Evolutionary conservation across 2,888 invertebrate species (phyloP).

Genomic region (Marasmarcha lunaedactyla): DNA sequence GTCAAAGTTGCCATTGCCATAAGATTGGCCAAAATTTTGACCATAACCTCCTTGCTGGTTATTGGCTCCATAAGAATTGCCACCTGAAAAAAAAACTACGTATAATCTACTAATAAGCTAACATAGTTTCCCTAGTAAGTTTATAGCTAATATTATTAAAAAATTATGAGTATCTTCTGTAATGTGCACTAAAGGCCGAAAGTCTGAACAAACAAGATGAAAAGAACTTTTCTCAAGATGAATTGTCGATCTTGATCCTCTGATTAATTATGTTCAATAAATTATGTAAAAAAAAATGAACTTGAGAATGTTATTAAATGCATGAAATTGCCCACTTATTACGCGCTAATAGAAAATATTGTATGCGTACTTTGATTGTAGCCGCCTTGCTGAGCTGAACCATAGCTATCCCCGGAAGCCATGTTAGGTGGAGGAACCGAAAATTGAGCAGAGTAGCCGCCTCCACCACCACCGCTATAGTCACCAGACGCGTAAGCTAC

Average conservation of each 20-base stretch:
- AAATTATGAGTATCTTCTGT: too few relatives aligned
- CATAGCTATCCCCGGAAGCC: slow-evolving; percentile 46
- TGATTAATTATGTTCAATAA: too few relatives aligned
- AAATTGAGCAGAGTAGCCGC: slow-evolving; percentile 55
- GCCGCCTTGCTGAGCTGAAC: slow-evolving; percentile 33
- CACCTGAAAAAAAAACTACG: slow-evolving; percentile 2
- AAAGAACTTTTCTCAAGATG: too few relatives aligned
- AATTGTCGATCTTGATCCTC: too few relatives aligned
- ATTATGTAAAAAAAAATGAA: too few relatives aligned
- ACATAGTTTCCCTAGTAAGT: not conserved
- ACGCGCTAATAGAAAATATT: not conserved
- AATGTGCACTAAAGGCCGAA: too few relatives aligned
- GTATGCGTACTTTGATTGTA: slow-evolving; percentile 35
- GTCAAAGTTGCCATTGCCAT: slow-evolving; percentile 36
- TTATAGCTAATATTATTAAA: too few relatives aligned
- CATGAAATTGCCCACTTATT: too few relatives aligned
- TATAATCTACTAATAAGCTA: not conserved
- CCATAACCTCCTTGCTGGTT: slow-evolving; percentile 40
- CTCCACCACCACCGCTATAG: slow-evolving; percentile 33
- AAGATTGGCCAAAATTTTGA: slow-evolving; percentile 39
- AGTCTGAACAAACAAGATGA: too few relatives aligned
- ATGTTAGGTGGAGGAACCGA: slow-evolving; percentile 55
- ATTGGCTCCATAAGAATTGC: not conserved
- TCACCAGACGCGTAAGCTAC: slow-evolving; percentile 47
- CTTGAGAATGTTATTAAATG: too few relatives aligned